Evolutionary conservation across 2,113 vertebrate genomes (phyloP).

Genomic region (Bos javanicus): DNA sequence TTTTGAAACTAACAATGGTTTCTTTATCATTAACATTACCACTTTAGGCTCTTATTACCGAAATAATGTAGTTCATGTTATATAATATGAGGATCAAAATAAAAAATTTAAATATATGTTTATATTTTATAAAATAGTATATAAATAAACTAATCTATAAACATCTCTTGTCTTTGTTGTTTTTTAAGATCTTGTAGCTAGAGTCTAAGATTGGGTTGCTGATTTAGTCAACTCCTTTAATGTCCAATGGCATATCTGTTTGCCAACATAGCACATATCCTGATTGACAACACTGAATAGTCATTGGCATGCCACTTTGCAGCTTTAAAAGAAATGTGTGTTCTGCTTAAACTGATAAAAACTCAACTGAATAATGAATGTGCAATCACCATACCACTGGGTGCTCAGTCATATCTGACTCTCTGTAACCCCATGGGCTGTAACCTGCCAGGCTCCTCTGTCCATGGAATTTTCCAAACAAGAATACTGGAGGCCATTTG

Average conservation of each 20-base stretch:
- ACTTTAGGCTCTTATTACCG: not conserved
- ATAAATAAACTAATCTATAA: not conserved
- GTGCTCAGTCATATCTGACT: not conserved
- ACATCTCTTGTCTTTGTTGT: not conserved
- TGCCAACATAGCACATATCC: not conserved
- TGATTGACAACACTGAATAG: not conserved
- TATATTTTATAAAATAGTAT: not conserved
- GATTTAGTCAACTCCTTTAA: not conserved
- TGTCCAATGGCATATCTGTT: not conserved
- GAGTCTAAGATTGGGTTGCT: not conserved
- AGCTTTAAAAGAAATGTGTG: not conserved
- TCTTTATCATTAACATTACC: not conserved
- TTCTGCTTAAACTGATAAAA: not conserved
- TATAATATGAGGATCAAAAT: not conserved
- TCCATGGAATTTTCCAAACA: not conserved
- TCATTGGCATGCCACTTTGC: not conserved
- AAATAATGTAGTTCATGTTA: not conserved
- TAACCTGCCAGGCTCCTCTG: not conserved
- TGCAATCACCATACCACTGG: not conserved
- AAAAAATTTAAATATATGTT: not conserved
- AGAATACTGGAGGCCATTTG: not conserved
- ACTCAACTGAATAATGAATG: not conserved
- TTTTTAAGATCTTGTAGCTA: not conserved
- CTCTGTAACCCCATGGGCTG: not conserved
- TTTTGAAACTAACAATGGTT: not conserved